Evolutionary conservation across 2,888 invertebrate genomes (phyloP), one percentile per base, ranked within the genome.

Genomic region (Spodoptera picta): DNA sequence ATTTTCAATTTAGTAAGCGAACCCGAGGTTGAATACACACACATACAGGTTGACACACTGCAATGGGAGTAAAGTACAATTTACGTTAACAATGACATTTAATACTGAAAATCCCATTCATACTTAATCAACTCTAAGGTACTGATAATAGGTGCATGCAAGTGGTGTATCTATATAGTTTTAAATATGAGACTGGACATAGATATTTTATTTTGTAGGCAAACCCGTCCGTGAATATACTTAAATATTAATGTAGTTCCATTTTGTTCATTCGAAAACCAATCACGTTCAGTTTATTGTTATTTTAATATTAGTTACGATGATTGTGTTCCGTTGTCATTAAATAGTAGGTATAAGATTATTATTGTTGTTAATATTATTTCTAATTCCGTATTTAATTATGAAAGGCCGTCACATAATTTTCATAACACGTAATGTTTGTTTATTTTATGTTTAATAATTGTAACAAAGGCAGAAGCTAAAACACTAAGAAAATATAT

Each of bases 281-380:
- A 87, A 91, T 89, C 86, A 83, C 77, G 75, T 73, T 84, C 79
- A 48, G 64, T 83, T 88, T 87, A 83, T 85, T 78, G 73, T 84
- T 84, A 82, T 82, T 84, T 36, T 77, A 85, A 86, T 86, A 81
- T 77, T 74, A 71, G 60, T 79, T 75, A 76, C 66, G 81, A 77
- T 84, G 84, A 88, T 88, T 87, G 84, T 79, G 81, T 84, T 84
- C 72, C 70, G 53, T 73, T 75, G 51, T 56, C 58, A 56, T 65
- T 72, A 75, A 83, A 69, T 83, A 80, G 73, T 14, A 14, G 14
- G 14, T 72, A 78, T 73, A 65, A 55, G 61, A 55, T 14, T n/a
- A 24, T 48, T 53, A 69, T 69, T 62, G 54, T 74, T 62, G 27
- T 19, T 1, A 47, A 11, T 31, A 7, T 27, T 5, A 27, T 6